Conservation (phyloP, 1,140 invertebrate genomes). For the Sminthurinus signatus region DNA sequence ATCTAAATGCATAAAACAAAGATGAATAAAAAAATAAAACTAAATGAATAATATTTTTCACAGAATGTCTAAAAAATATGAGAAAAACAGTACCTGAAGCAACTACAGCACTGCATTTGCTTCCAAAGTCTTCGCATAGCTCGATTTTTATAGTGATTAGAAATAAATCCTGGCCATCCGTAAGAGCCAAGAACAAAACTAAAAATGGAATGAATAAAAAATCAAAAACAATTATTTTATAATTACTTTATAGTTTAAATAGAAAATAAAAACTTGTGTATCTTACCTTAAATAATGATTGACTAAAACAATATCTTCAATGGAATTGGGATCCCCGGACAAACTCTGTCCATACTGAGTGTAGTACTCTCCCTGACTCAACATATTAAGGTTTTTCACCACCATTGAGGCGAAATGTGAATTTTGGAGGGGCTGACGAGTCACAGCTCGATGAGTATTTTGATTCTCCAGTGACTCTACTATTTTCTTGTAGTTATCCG, state of each 20-base stretch:
- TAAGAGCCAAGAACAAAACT: conserved; percentile 15
- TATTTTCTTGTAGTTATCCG: background rate
- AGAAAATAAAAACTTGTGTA: background rate
- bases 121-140: conserved; percentile 22
- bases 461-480: background rate
- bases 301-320: conserved; percentile 24
- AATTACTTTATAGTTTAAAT: too few relatives aligned
- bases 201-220: too few relatives aligned
- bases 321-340: background rate
- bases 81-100: conserved; percentile 14
- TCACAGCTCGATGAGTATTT: conserved; percentile 12
- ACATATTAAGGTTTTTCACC: background rate
- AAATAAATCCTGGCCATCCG: conserved; percentile 26
- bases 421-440: conserved; percentile 11
- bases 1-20: too few relatives aligned
- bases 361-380: background rate
- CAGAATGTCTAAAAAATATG: too few relatives aligned
- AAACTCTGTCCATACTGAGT: background rate
- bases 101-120: conserved; percentile 24
- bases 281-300: conserved; percentile 29
- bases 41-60: too few relatives aligned
- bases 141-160: conserved; percentile 22
- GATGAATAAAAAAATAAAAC: too few relatives aligned
- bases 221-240: too few relatives aligned
- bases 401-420: background rate